These are phyloP conservation scores for Parapristionchus giblindavisi DNA, from an alignment of 2,888 invertebrate genomes.

Conservation along the genomic window DNA sequence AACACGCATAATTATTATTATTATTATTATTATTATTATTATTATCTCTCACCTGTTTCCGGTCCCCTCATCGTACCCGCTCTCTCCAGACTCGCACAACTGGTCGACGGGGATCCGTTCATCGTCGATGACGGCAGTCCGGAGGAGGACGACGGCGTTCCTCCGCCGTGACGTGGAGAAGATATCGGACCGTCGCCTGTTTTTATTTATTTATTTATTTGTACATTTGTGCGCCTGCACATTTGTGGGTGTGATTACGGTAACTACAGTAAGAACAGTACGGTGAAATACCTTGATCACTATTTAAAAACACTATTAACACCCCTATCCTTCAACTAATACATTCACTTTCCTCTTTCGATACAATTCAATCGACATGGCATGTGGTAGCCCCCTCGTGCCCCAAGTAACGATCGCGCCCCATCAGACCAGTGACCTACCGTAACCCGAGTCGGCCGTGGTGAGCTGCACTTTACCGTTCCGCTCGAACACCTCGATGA, in stretches of 20 bases:
- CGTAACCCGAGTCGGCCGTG: constrained; percentile 38
- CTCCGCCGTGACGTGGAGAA: constrained; percentile 20
- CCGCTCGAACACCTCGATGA: constrained; percentile 49
- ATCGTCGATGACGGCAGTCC: too few relatives aligned
- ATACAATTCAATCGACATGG: background rate
- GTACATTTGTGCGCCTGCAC: too few relatives aligned
- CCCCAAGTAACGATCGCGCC: background rate
- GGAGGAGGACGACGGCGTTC: too few relatives aligned
- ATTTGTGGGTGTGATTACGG: too few relatives aligned
- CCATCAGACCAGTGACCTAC: constrained; percentile 42
- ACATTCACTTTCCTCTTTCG: background rate
- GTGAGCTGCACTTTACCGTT: constrained; percentile 5
- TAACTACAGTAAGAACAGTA: background rate
- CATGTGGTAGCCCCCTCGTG: too few relatives aligned
- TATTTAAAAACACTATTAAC: background rate
- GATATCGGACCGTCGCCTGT: constrained; percentile 4
- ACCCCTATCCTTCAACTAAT: background rate
- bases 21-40: too few relatives aligned
- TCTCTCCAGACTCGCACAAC: constrained; percentile 47
- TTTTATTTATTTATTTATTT: too few relatives aligned
- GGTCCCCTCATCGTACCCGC: constrained; percentile 32
- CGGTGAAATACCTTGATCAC: background rate
- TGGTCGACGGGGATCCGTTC: constrained; percentile 46
- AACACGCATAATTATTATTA: too few relatives aligned
- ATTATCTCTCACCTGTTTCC: background rate